Evolutionary conservation across 2,113 vertebrate genomes (phyloP).

Genomic region (Psilopogon haemacephalus): DNA sequence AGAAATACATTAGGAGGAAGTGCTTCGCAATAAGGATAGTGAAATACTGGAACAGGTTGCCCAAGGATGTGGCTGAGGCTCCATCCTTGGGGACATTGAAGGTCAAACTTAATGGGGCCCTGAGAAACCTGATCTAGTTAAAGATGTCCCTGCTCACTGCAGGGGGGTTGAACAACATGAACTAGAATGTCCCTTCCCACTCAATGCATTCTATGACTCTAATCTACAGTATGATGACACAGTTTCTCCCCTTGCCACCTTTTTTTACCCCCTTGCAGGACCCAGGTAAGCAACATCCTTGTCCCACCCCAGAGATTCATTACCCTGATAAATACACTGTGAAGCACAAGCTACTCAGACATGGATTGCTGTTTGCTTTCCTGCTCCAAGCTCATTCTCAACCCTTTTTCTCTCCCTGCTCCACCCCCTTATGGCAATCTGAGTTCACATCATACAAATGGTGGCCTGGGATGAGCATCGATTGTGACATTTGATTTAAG

Average conservation of each 20-base stretch:
- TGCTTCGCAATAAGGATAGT: too few relatives aligned
- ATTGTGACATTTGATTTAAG: constrained; percentile 64
- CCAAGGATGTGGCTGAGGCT: too few relatives aligned
- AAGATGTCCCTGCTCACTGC: too few relatives aligned
- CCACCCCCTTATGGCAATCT: not conserved
- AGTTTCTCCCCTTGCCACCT: not conserved
- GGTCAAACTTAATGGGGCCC: too few relatives aligned
- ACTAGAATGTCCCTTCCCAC: too few relatives aligned
- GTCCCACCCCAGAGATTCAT: not conserved
- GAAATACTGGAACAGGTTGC: too few relatives aligned
- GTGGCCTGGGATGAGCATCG: constrained; percentile 43
- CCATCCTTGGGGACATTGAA: too few relatives aligned
- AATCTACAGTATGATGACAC: not conserved
- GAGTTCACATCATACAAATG: not conserved
- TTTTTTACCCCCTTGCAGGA: not conserved
- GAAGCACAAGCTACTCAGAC: not conserved
- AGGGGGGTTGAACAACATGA: too few relatives aligned
- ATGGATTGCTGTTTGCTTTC: not conserved
- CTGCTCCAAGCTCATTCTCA: not conserved
- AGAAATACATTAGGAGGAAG: not conserved
- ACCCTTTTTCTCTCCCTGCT: not conserved
- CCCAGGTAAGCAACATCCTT: not conserved
- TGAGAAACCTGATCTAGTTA: too few relatives aligned
- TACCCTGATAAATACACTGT: not conserved
- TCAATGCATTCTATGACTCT: too few relatives aligned